Percentiles rank a stretch among this genome's conserved stretches.
phyloP scores from a whole-genome alignment of 2,113 vertebrate genomes.

The Phrynocephalus versicolor region DNA sequence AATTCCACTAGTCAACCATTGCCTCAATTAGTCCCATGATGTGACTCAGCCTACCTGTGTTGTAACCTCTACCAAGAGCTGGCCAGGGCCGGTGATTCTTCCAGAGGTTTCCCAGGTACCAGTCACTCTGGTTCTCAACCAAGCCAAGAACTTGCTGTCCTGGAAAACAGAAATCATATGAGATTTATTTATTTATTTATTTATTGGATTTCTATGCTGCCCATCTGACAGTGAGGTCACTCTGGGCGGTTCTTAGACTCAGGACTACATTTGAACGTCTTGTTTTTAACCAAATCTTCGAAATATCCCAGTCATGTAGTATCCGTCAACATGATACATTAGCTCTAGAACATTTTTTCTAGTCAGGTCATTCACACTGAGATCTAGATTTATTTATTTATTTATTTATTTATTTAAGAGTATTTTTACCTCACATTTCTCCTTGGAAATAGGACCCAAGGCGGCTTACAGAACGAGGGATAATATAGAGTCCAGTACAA shows the following conservation, averaged over 20 bases:
- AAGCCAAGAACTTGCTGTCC: slow-evolving; percentile 96
- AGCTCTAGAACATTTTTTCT: background rate
- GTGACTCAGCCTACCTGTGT: slow-evolving; percentile 82
- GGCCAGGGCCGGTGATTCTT: slow-evolving; percentile 99
- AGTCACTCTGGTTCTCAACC: slow-evolving; percentile 98
- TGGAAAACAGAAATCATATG: slow-evolving; percentile 68
- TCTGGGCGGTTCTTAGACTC: slow-evolving; percentile 16
- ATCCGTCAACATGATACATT: background rate
- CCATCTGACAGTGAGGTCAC: too few species aligned
- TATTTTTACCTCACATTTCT: too few species aligned
- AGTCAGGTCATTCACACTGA: background rate
- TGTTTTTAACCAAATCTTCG: background rate
- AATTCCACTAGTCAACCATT: background rate
- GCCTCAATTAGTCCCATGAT: background rate
- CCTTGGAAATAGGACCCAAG: too few species aligned
- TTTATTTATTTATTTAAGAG: too few species aligned
- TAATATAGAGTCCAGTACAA: too few species aligned
- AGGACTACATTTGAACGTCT: background rate
- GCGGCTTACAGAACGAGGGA: too few species aligned
- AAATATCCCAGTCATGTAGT: background rate
- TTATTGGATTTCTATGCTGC: too few species aligned
- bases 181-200: too few species aligned
- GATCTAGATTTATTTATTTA: background rate
- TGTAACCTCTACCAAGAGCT: slow-evolving; percentile 93
- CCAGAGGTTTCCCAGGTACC: slow-evolving; percentile 98